Base-by-base conservation (phyloP, 2,888 invertebrate species). In the Ornithoptera priamus region DNA sequence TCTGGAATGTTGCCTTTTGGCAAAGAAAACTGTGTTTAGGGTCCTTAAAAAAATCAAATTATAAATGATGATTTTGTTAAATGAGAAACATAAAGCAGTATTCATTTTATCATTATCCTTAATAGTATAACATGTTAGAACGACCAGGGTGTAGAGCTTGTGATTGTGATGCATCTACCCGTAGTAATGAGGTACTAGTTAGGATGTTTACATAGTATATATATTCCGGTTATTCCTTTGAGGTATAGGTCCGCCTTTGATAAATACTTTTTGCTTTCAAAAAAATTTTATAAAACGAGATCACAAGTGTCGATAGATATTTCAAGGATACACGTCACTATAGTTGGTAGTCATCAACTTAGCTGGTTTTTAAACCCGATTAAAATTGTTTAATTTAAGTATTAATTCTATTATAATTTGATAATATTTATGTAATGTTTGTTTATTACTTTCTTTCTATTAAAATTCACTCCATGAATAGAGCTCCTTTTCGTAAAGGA, bases 1-100 rank as follows among this genome's bases (percentile, higher is more conserved):
- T 78, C 85, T 90, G 90, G 89, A 90, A 89, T 87, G 79, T 84
- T 89, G 89, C 89, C 90, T 88, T 88, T 85, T 85, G 85, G 85
- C 83, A 74, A 83, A 59, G 42, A 58, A 65, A 65, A 58, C 69
- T 58, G 58, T 70, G 62, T 66, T 53, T 57, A 46, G 65, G 58
- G 50, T 66, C 62, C 57, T 69, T 59, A 65, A 61, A 62, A 65
- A 39, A 64, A 8, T 60, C 18, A 59, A 57, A 59, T 15, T 18
- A 22, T 6, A 15, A n/a, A 39, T 22, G 15, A 7, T 17, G 30
- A 30, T 46, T 20, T 22, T 24, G n/a, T 58, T 22, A 58, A n/a
- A 56, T 58, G 22, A 15, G 7, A 22, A 22, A 58, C 24, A 22
- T 22, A n/a, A 15, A 22, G n/a, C n/a, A n/a, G 7, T n/a, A 53